Evolutionary conservation across 2,797 vertebrate species (phyloP).

Genomic region (Streptopelia turtur): DNA sequence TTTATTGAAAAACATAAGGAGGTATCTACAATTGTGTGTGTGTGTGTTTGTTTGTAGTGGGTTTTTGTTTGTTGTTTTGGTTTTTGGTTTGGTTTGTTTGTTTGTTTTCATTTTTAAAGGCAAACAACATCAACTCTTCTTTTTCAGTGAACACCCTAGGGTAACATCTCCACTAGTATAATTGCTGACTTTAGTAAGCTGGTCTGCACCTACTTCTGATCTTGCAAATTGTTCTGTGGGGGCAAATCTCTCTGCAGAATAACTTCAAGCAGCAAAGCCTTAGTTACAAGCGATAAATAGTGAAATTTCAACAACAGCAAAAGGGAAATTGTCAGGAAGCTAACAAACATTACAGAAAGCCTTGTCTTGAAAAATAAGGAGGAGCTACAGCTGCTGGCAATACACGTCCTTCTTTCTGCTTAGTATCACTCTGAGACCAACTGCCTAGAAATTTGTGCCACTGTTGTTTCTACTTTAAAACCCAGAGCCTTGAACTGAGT

Average conservation of each 20-base stretch:
- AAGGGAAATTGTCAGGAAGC: background rate
- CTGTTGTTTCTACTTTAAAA: background rate
- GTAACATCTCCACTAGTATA: background rate
- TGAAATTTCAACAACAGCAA: background rate
- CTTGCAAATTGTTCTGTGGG: background rate
- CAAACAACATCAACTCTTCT: background rate
- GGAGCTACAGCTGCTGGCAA: background rate
- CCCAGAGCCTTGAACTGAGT: background rate
- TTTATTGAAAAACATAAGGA: background rate
- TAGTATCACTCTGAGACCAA: background rate
- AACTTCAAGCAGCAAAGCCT: background rate
- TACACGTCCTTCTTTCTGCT: background rate
- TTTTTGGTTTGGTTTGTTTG: background rate
- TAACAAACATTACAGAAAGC: background rate
- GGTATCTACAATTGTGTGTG: background rate
- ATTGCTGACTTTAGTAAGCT: background rate
- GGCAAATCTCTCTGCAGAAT: background rate
- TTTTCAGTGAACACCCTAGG: background rate
- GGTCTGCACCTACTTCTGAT: background rate
- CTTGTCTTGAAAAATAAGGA: background rate
- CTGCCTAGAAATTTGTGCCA: background rate
- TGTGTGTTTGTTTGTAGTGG: background rate
- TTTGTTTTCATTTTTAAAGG: background rate
- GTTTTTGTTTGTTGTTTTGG: background rate
- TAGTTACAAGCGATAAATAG: background rate